phyloP scores from a whole-genome alignment of 2,888 invertebrate species.

The Thereva nobilitata region DNA sequence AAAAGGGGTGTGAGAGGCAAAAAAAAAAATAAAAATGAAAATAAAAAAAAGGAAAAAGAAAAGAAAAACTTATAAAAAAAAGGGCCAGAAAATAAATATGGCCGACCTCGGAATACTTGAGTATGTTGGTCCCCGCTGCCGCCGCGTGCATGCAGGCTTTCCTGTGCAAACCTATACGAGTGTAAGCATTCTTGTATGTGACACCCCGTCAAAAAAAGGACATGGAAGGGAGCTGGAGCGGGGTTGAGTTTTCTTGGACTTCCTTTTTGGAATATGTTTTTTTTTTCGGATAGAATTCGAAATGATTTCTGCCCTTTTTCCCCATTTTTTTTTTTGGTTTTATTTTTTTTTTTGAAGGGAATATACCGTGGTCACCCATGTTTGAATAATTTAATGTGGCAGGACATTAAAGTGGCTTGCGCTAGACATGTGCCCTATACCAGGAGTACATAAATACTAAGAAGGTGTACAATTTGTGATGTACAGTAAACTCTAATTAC shows the following conservation, averaged over 20 bases:
- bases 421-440: constrained; percentile 19
- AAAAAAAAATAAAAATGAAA: background rate
- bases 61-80: constrained; percentile 19
- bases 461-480: constrained; percentile 11
- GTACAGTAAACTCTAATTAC: constrained; percentile 36
- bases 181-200: constrained; percentile 30
- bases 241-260: constrained; percentile 1
- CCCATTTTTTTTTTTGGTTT: constrained; percentile 13
- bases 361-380: constrained; percentile 18
- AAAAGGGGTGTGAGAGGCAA: background rate
- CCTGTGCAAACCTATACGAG: background rate
- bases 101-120: constrained; percentile 25
- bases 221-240: constrained; percentile 22
- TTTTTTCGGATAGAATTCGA: background rate
- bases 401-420: constrained; percentile 30
- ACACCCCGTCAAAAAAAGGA: background rate
- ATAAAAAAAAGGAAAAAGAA: background rate
- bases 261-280: background rate
- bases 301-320: no score
- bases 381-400: constrained; percentile 32
- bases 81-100: constrained; percentile 33
- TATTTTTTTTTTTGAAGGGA: constrained; percentile 19
- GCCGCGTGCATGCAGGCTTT: background rate
- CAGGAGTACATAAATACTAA: background rate
- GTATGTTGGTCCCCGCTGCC: constrained; percentile 8